Base-by-base conservation (phyloP, 35 echinoderm and acorn worm genomes). In the Ophiothrix spiculata region DNA sequence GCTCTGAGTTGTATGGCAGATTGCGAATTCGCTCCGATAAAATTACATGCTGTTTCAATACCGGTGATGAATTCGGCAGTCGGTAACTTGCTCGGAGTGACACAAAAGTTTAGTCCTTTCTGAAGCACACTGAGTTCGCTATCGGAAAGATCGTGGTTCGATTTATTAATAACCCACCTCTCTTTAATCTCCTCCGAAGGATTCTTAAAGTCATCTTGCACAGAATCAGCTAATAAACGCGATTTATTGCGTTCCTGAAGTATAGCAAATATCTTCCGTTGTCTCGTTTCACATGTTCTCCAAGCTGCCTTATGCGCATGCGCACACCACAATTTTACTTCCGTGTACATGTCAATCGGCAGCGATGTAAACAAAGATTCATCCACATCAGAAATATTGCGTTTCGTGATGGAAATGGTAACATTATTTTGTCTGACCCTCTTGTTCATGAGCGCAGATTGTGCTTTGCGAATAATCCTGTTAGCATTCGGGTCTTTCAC, bases 51-150 rank as follows among this genome's bases (percentile, higher is more conserved):
- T n/a, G 60, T 69, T 69, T 69, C 60, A 69, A 69, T 69, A 25
- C 60, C 60, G 25, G 60, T 69, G 60, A 69, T n/a, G 60, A 69
- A 69, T 69, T 69, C 60, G 60, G 60, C 8, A 69, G 60, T 69
- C 60, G 60, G 60, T 10, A n/a, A 6, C 25, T 15, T 10, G 60
- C 42, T 49, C 42, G 42, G 42, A 10, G 19, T 19, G 19, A 49
- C 42, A 49, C 42, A 10, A 19, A 49, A 49, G 19, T 49, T 49
- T 19, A 49, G 19, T 10, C 42, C 42, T 49, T 19, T 49, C 19
- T 49, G 42, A 49, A 49, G 42, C 42, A 49, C 42, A 49, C 42
- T 49, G 19, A 49, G 42, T 49, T 49, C 42, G 19, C 42, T 49
- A 2, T 69, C 60, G 29, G 3, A 25, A 4, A 69, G 23, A 15